A percentile compares a stretch with the other conserved stretches of the same genome.
Conservation (phyloP, 2,888 invertebrate species). For the Phalera bucephala region DNA sequence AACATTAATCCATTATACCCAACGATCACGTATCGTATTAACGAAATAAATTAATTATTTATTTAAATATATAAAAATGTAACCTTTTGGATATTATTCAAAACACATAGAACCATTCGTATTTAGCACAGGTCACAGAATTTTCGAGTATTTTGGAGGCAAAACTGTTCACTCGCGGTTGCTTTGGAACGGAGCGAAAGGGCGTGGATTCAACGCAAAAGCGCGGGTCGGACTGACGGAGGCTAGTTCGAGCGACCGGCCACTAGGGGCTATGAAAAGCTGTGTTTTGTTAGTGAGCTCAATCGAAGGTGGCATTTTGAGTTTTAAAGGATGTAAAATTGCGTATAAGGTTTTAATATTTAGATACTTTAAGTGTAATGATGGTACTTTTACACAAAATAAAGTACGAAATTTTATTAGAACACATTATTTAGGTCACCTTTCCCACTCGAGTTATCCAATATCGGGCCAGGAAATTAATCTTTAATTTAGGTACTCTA, state of each 20-base stretch:
- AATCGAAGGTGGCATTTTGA: conserved; percentile 2
- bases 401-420: too few relatives aligned
- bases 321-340: too few relatives aligned
- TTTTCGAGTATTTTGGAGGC: background rate
- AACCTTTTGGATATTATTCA: background rate
- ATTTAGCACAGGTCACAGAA: background rate
- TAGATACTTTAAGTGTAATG: too few relatives aligned
- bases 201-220: background rate
- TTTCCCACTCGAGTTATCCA: too few relatives aligned
- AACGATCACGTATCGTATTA: background rate
- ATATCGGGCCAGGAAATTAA: background rate
- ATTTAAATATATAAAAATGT: background rate
- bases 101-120: background rate
- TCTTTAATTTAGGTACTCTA: too few relatives aligned
- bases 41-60: background rate
- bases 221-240: background rate
- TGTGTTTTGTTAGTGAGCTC: background rate
- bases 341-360: too few relatives aligned
- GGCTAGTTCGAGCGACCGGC: background rate
- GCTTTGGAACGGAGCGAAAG: background rate
- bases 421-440: background rate
- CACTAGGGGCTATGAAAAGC: background rate
- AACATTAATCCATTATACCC: conserved; percentile 2
- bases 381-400: too few relatives aligned
- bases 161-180: background rate